Conservation (phyloP, 2,888 invertebrate genomes). For the Drosophila formosana region DNA sequence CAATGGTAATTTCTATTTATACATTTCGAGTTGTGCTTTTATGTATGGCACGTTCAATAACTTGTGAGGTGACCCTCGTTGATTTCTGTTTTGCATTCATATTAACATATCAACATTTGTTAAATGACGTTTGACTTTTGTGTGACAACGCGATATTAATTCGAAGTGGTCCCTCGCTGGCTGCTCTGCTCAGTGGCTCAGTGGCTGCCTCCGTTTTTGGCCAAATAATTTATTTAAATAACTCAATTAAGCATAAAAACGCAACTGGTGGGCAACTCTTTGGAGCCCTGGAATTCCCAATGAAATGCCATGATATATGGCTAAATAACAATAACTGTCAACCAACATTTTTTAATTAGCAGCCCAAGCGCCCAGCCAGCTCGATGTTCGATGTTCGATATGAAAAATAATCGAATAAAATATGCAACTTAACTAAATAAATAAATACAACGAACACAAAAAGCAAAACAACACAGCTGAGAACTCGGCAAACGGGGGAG, state of each 20-base stretch:
- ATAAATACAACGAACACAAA: conserved; percentile 49
- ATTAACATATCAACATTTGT: conserved; percentile 83
- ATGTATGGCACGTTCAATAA: background rate
- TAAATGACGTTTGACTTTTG: conserved; percentile 83
- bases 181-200: conserved; percentile 30
- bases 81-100: conserved; percentile 60
- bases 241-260: conserved; percentile 80
- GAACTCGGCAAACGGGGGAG: conserved; percentile 18
- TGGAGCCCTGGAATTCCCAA: conserved; percentile 71
- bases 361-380: conserved; percentile 40
- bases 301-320: conserved; percentile 79
- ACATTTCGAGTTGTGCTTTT: too few relatives aligned
- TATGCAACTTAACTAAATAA: conserved; percentile 65
- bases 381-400: conserved; percentile 8
- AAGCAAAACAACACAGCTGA: conserved; percentile 20
- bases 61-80: conserved; percentile 28
- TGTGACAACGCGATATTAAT: conserved; percentile 81
- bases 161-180: conserved; percentile 52
- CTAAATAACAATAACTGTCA: conserved; percentile 78
- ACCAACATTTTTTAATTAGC: conserved; percentile 76
- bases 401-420: conserved; percentile 64
- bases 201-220: conserved; percentile 54
- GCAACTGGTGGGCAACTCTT: conserved; percentile 68
- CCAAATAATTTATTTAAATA: conserved; percentile 80
- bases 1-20: too few relatives aligned